Percentiles rank a stretch among this genome's conserved stretches.
phyloP scores from a whole-genome alignment of 2,113 vertebrate genomes.

The Pitta sordida region DNA sequence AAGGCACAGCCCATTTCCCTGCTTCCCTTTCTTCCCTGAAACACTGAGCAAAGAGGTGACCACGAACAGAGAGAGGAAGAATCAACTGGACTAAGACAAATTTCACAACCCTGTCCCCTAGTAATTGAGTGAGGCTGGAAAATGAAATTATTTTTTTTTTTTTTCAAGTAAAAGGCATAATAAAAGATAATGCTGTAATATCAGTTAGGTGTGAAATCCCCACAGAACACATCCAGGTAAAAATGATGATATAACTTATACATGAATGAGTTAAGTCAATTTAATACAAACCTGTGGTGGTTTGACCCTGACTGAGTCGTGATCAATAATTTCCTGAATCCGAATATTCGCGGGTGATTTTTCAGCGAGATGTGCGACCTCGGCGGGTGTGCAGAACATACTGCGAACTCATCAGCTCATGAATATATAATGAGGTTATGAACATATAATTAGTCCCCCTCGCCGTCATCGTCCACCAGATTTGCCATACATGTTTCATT shows the following conservation, averaged over 20 bases:
- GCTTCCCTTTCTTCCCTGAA: background rate
- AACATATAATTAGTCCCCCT: no score
- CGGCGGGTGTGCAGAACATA: no score
- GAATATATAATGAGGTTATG: no score
- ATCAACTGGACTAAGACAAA: background rate
- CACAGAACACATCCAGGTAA: background rate
- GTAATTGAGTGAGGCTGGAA: background rate
- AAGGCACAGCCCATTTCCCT: background rate
- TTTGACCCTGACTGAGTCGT: no score
- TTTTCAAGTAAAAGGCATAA: background rate
- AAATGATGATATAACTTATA: background rate
- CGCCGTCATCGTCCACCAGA: no score
- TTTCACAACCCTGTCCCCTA: background rate
- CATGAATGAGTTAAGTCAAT: background rate
- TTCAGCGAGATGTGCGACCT: no score
- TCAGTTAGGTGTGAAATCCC: fast-evolving
- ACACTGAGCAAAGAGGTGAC: background rate
- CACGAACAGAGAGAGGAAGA: background rate
- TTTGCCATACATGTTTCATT: no score
- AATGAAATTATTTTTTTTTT: background rate
- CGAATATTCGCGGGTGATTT: no score
- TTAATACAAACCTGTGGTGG: no score
- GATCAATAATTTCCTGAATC: no score
- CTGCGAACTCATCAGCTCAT: no score
- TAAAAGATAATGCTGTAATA: background rate